Base-by-base conservation (phyloP, 2,113 vertebrate species). In the Chaetorhynchus papuensis region DNA sequence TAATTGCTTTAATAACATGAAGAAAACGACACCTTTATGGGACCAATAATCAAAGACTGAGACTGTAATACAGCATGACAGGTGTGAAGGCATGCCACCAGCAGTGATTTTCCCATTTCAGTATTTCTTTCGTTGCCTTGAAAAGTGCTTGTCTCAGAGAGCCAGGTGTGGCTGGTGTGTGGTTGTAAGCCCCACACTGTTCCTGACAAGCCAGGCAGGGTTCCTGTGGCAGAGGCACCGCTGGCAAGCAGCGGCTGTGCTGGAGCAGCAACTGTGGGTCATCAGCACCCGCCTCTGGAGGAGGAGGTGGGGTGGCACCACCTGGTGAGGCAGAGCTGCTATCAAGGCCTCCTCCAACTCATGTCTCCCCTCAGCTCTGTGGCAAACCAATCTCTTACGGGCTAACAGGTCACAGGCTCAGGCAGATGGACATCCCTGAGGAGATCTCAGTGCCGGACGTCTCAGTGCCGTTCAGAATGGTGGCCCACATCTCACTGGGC, bases 1-100 rank as follows among this genome's bases (percentile, higher is more conserved):
- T 93, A 97, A 96, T 96, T 96, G 93, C 95, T 94, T 94, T 97
- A 97, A 96, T 93, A 94, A 96, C 90, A 92, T 76, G 89, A 91
- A 93, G 94, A 95, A 96, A 91, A 15, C 4, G 65, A 72, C 93
- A 97, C 89, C 93, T 96, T 95, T 96, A 97, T 84, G 95, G 93
- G 95, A 92, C 94, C 95, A 95, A 94, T 88, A 96, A 75, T 95
- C 96, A 96, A 93, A 96, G 90, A 89, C 64, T 95, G 89, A 95
- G 93, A 96, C 76, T 79, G 69, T 95, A 96, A 85, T 70, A 69
- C 61, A 96, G 89, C 89, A 53, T 95, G 94, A 95, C 94, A 97
- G 87, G 87, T 97, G 91, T 96, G 94, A 89, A 96, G 96, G 94
- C 84, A 94, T 35, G 56, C 84, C 75, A 93, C 95, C 74, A 53